phyloP scores from a whole-genome alignment of 2,888 invertebrate genomes.

The Microchrysa polita region DNA sequence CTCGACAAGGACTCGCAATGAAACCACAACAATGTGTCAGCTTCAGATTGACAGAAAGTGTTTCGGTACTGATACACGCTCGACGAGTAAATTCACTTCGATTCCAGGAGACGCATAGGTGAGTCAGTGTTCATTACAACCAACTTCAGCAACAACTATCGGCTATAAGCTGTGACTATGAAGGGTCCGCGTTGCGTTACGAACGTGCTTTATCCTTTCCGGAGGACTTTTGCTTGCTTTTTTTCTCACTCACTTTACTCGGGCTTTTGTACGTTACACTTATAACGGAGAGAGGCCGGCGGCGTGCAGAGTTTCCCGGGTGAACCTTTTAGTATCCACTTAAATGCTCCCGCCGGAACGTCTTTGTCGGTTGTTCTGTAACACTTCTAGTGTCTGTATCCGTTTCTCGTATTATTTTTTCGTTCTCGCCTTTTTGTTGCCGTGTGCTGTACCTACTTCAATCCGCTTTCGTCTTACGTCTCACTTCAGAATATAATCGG shows the following conservation, averaged over 20 bases:
- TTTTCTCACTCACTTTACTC: no score
- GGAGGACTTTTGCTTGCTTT: not conserved
- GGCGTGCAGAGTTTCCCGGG: not conserved
- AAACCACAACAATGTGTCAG: no score
- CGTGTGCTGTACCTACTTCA: no score
- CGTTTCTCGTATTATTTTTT: not conserved
- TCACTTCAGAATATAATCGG: constrained; percentile 1
- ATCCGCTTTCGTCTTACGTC: not conserved
- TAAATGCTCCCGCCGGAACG: constrained; percentile 25
- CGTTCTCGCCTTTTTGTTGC: no score
- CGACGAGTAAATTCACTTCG: not conserved
- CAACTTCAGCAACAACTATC: not conserved
- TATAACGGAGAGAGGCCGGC: no score
- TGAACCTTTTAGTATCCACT: constrained; percentile 43
- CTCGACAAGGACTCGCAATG: no score
- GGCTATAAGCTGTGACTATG: no score
- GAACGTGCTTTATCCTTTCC: not conserved
- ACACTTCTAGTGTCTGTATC: constrained; percentile 16
- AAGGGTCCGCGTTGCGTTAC: not conserved
- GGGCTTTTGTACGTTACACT: no score
- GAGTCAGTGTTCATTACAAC: not conserved
- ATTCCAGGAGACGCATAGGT: not conserved
- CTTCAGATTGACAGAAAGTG: no score
- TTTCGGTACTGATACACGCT: no score
- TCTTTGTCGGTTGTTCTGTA: constrained; percentile 23